Conservation (phyloP, 2,113 vertebrate species). For the Microcebus lehilahytsara region DNA sequence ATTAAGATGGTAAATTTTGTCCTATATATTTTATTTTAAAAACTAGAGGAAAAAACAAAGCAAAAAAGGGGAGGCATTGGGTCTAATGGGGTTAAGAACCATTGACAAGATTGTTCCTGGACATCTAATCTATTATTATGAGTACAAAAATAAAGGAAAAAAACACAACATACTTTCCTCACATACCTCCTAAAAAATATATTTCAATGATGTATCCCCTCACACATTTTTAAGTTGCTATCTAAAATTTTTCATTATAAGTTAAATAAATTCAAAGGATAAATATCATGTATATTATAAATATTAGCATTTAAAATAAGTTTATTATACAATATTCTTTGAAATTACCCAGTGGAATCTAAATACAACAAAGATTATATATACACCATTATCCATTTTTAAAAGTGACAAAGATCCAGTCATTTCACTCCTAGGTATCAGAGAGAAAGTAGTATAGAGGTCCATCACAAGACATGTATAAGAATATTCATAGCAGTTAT, state of each 20-base stretch:
- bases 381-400: background rate
- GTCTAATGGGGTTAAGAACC: background rate
- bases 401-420: background rate
- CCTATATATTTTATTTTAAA: background rate
- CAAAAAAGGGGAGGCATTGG: background rate
- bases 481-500: background rate
- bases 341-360: background rate
- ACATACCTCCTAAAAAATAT: background rate
- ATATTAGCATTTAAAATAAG: constrained; percentile 17
- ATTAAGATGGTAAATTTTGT: background rate
- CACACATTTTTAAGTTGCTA: background rate
- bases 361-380: background rate
- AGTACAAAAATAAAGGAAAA: background rate
- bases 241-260: background rate
- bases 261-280: constrained; percentile 8
- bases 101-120: background rate
- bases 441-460: background rate
- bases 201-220: background rate
- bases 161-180: background rate
- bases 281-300: constrained; percentile 14
- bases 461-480: background rate
- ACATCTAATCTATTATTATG: background rate
- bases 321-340: background rate
- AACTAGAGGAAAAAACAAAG: background rate
- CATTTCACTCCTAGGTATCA: background rate